phyloP scores from a whole-genome alignment of 1,140 invertebrate genomes.

The Pseudomyrmex sp. region DNA sequence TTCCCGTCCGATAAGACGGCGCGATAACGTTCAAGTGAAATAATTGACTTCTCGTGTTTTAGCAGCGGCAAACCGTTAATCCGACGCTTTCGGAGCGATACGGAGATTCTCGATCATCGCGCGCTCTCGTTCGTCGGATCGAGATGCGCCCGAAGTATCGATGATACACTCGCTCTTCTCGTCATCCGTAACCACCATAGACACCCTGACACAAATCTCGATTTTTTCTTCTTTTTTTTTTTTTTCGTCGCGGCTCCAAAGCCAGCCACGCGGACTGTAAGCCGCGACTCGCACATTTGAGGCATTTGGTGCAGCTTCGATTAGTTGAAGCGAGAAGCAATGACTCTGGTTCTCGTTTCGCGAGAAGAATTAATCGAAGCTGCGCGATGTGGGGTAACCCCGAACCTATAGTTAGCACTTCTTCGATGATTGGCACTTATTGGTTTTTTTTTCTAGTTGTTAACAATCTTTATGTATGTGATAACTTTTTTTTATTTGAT shows the following conservation, averaged over 20 bases:
- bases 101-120: not conserved
- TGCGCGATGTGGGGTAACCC: too few relatives aligned
- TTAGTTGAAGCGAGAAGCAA: too few relatives aligned
- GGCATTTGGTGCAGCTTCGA: too few relatives aligned
- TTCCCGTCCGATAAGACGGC: constrained; percentile 34
- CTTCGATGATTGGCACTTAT: too few relatives aligned
- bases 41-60: constrained; percentile 61
- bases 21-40: constrained; percentile 37
- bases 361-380: too few relatives aligned
- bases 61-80: constrained; percentile 41
- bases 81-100: constrained; percentile 17
- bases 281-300: too few relatives aligned
- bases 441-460: too few relatives aligned
- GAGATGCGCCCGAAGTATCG: constrained; percentile 20
- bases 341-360: too few relatives aligned
- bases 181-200: not conserved
- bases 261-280: not conserved
- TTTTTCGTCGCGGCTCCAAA: not conserved
- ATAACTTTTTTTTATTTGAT: too few relatives aligned
- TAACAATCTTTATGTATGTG: too few relatives aligned
- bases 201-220: constrained; percentile 46
- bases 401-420: too few relatives aligned
- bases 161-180: not conserved
- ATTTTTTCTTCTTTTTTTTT: not conserved
- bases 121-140: constrained; percentile 28